Percentiles rank a stretch among this genome's conserved stretches.
Evolutionary conservation across 2,113 vertebrate genomes (phyloP).

Genomic region (Regulus satrapa): DNA sequence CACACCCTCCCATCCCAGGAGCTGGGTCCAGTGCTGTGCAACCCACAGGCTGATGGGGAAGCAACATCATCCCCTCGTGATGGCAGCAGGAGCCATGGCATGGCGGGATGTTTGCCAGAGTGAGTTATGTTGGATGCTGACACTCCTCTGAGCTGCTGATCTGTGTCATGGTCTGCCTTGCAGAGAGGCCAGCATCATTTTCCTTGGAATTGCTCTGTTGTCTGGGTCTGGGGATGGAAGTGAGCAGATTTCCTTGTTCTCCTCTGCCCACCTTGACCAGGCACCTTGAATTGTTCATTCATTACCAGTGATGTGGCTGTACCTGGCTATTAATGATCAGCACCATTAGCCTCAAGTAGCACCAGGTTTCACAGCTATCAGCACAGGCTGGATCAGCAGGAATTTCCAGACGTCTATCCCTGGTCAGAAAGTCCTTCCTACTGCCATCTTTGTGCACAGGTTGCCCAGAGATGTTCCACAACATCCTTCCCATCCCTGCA

Average conservation of each 20-base stretch:
- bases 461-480: background rate
- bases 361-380: background rate
- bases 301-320: background rate
- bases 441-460: background rate
- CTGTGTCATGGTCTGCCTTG: fast-evolving
- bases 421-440: background rate
- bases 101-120: background rate
- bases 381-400: background rate
- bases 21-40: background rate
- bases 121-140: background rate
- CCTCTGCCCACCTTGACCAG: background rate
- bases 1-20: background rate
- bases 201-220: background rate
- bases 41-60: background rate
- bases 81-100: background rate
- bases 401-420: background rate
- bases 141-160: background rate
- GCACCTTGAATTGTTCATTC: background rate
- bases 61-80: background rate
- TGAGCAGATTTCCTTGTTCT: background rate
- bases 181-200: background rate
- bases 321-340: background rate
- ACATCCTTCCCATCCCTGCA: background rate
- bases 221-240: background rate
- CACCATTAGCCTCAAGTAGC: background rate